Conservation (phyloP, 1,140 invertebrate genomes). For the Pygmarrhopalites habei region DNA sequence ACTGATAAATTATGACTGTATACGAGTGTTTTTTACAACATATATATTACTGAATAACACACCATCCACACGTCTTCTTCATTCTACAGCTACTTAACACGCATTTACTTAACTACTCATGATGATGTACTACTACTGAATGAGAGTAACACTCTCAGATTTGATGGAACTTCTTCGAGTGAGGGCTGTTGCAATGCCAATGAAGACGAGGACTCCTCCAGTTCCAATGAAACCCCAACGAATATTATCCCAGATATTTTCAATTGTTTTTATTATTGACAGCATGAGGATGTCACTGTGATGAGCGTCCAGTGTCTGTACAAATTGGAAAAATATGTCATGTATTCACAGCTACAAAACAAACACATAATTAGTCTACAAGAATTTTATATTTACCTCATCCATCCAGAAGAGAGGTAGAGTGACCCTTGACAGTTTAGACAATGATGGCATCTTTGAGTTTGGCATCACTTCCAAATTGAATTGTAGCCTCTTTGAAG, state of each 20-base stretch:
- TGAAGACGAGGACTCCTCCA: constrained; percentile 16
- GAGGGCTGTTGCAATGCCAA: constrained; percentile 26
- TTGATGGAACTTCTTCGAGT: constrained; percentile 26
- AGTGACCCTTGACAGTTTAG: constrained; percentile 17
- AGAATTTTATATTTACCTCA: constrained; percentile 32
- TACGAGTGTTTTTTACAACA: no score
- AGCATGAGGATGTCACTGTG: constrained; percentile 16
- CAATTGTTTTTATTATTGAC: constrained; percentile 14
- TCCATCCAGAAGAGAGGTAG: constrained; percentile 29
- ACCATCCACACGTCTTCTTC: no score
- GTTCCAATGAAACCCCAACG: constrained; percentile 22
- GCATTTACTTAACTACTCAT: no score
- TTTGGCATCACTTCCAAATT: constrained; percentile 24
- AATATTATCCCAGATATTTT: constrained; percentile 21
- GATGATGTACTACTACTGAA: no score
- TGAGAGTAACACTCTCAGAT: constrained; percentile 27
- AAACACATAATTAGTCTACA: no score
- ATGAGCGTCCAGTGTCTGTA: constrained; percentile 17
- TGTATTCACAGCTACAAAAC: no score
- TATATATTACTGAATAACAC: no score
- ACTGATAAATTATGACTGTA: no score
- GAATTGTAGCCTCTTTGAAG: constrained; percentile 26
- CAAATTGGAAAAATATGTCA: no score
- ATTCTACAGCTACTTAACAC: no score
- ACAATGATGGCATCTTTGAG: constrained; percentile 21